Conservation (phyloP, 2,797 vertebrate genomes). For the Cossypha dichroa region DNA sequence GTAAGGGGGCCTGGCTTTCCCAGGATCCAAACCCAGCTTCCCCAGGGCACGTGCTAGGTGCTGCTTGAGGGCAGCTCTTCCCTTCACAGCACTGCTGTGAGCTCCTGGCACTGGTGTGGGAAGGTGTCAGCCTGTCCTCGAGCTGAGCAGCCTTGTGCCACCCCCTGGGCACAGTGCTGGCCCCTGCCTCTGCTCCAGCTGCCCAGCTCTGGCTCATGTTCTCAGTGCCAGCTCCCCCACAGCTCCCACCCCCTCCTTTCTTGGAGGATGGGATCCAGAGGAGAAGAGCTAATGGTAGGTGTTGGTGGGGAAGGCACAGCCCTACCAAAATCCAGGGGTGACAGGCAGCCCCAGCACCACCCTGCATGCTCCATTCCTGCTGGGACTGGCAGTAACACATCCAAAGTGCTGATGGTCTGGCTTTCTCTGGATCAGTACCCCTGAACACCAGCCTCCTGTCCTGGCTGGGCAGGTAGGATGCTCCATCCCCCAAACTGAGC, state of each 20-base stretch:
- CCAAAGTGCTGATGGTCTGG: neutral
- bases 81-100: accelerated
- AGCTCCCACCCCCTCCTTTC: neutral
- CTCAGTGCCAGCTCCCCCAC: neutral
- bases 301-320: neutral
- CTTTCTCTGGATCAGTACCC: neutral
- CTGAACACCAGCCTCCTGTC: neutral
- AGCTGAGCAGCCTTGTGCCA: neutral
- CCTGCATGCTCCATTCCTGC: neutral
- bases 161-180: accelerated
- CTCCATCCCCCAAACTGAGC: neutral
- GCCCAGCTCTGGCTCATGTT: neutral
- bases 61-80: neutral
- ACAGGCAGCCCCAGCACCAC: neutral
- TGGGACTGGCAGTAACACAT: neutral
- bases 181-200: neutral
- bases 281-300: accelerated
- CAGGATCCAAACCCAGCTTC: neutral
- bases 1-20: neutral
- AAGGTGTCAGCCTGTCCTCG: neutral
- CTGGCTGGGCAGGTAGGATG: neutral
- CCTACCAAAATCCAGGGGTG: neutral
- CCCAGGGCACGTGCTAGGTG: neutral
- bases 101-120: neutral
- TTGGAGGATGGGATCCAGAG: neutral